A percentile compares a stretch with the other conserved stretches of the same genome.
phyloP scores from a whole-genome alignment of 2,113 vertebrate genomes.

The Cacatua alba region DNA sequence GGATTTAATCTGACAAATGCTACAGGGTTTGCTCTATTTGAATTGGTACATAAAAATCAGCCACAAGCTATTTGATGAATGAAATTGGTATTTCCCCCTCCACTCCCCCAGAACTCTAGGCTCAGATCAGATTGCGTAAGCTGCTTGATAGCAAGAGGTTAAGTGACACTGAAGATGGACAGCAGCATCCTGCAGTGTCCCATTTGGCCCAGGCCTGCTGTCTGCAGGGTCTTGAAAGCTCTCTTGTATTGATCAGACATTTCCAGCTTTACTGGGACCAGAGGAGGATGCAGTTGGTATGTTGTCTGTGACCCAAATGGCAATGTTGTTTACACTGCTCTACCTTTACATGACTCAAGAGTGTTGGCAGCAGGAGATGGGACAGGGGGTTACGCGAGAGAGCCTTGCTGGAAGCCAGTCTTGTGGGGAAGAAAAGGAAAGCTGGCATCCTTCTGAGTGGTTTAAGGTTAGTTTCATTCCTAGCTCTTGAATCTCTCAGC shows the following conservation, averaged over 20 bases:
- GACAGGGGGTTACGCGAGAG: background rate
- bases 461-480: slow-evolving; percentile 27
- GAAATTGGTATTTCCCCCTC: background rate
- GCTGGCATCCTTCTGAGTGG: background rate
- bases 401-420: background rate
- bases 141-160: accelerated
- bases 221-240: background rate
- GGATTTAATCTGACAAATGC: background rate
- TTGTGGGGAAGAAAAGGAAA: background rate
- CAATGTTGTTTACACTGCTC: background rate
- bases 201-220: background rate
- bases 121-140: background rate
- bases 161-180: background rate
- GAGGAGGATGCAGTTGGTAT: background rate
- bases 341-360: background rate
- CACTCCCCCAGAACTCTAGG: background rate
- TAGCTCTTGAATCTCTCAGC: background rate
- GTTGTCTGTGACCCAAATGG: background rate
- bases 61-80: background rate
- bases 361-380: background rate
- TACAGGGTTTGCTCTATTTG: background rate
- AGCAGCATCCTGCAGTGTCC: accelerated
- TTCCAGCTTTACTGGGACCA: background rate
- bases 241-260: background rate
- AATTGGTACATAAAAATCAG: background rate